Conservation (phyloP, 1,140 invertebrate species). For the Diabrotica virgifera region DNA sequence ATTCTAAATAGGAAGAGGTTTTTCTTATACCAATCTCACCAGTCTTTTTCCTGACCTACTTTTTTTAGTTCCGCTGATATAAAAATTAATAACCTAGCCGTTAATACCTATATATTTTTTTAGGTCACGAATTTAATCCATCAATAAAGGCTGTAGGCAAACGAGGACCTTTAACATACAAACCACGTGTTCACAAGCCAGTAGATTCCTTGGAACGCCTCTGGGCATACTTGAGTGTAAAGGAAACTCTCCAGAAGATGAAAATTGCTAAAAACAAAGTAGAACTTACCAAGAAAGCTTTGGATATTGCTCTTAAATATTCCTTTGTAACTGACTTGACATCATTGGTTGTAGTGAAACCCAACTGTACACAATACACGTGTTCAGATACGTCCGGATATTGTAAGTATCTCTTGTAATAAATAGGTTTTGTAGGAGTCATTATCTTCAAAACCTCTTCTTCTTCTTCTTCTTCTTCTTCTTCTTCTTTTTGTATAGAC, state of each 20-base stretch:
- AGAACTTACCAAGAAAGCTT: conserved; percentile 43
- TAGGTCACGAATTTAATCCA: not conserved
- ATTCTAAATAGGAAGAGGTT: too few species aligned
- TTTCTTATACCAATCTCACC: too few species aligned
- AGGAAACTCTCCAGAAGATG: conserved; percentile 48
- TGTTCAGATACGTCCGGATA: not conserved
- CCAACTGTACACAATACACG: conserved; percentile 43
- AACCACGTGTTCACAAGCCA: conserved; percentile 43
- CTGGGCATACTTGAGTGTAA: conserved; percentile 67
- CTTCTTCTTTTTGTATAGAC: too few species aligned
- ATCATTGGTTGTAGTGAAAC: conserved; percentile 67
- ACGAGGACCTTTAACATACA: conserved; percentile 29
- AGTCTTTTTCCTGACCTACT: too few species aligned
- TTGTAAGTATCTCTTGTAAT: too few species aligned
- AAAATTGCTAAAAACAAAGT: conserved; percentile 53
- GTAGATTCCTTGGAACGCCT: conserved; percentile 45
- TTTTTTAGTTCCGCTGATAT: too few species aligned
- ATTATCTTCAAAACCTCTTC: too few species aligned
- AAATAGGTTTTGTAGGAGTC: too few species aligned
- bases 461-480: too few species aligned
- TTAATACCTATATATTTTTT: too few species aligned
- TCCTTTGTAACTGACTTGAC: conserved; percentile 67
- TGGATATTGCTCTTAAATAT: conserved; percentile 56
- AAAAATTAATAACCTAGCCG: too few species aligned
- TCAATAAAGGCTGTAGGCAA: not conserved